Evolutionary conservation across 2,888 invertebrate species (phyloP).

Genomic region (Pseudolycoriella hygida): DNA sequence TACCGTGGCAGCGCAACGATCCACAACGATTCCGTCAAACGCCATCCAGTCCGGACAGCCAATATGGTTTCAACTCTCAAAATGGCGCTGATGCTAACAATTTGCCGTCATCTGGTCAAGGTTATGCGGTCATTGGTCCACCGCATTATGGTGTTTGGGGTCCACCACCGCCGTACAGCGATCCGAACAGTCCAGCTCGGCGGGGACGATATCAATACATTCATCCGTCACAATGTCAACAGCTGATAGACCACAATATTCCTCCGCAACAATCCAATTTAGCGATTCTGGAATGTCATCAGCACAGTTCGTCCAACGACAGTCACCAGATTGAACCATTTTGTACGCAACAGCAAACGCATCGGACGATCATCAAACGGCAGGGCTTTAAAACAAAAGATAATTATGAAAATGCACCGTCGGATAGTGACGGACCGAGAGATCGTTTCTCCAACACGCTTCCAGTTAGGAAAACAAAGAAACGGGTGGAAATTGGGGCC

Average conservation of each 20-base stretch:
- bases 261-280: slow-evolving; percentile 12
- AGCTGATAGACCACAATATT: slow-evolving; percentile 2
- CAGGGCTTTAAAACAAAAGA: slow-evolving; percentile 25
- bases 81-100: slow-evolving; percentile 15
- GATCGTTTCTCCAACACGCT: slow-evolving; percentile 36
- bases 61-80: slow-evolving; percentile 46
- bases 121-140: slow-evolving; percentile 40
- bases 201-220: slow-evolving; percentile 26
- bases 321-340: slow-evolving; percentile 15
- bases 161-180: slow-evolving; percentile 76
- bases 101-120: slow-evolving; percentile 11
- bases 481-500: slow-evolving; percentile 31
- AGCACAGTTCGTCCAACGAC: slow-evolving; percentile 12
- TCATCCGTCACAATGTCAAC: slow-evolving; percentile 15
- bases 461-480: slow-evolving; percentile 37
- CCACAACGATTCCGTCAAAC: slow-evolving; percentile 37
- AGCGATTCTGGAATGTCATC: slow-evolving; percentile 14
- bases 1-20: slow-evolving; percentile 48
- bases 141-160: slow-evolving; percentile 53
- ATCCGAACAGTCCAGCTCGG: slow-evolving; percentile 48
- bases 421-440: slow-evolving; percentile 24
- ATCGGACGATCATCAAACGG: slow-evolving; percentile 9
- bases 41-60: slow-evolving; percentile 58
- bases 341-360: slow-evolving; percentile 12
- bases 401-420: slow-evolving; percentile 37